Conservation (phyloP, 2,797 vertebrate genomes). For the Euthynnus affinis region DNA sequence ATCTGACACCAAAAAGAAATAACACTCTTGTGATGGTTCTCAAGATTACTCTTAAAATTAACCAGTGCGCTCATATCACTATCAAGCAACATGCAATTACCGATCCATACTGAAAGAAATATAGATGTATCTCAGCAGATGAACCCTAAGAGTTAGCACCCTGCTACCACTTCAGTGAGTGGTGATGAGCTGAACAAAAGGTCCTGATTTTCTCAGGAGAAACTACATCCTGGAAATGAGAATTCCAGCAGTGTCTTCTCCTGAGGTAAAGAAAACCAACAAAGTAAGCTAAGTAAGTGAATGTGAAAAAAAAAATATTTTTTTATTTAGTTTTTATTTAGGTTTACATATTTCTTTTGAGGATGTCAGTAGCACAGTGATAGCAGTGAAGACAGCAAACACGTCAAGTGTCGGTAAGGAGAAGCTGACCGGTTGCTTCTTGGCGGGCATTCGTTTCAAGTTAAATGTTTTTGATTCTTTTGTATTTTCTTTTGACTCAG, state of each 20-base stretch:
- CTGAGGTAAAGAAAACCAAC: conserved; percentile 80
- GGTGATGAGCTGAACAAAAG: conserved; percentile 51
- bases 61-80: conserved; percentile 59
- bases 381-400: conserved; percentile 49
- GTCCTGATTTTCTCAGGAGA: conserved; percentile 71
- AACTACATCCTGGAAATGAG: conserved; percentile 47
- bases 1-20: conserved; percentile 77
- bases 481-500: conserved; percentile 77
- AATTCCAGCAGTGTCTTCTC: conserved; percentile 75
- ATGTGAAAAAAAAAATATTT: conserved; percentile 85
- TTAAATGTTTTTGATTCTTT: conserved; percentile 63
- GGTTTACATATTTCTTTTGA: conserved; percentile 77
- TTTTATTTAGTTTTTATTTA: conserved; percentile 81
- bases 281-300: conserved; percentile 86
- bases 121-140: conserved; percentile 63
- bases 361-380: conserved; percentile 75
- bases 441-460: conserved; percentile 47
- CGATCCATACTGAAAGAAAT: conserved; percentile 57
- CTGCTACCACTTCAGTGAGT: conserved; percentile 59
- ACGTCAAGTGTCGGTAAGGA: conserved; percentile 48
- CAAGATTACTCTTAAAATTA: conserved; percentile 65
- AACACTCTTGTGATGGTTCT: conserved; percentile 58
- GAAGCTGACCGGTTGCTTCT: conserved; percentile 57
- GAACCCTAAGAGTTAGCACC: conserved; percentile 60
- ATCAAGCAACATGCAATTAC: conserved; percentile 66